Conservation (phyloP, 2,888 invertebrate genomes). For the Cepaea hortensis region DNA sequence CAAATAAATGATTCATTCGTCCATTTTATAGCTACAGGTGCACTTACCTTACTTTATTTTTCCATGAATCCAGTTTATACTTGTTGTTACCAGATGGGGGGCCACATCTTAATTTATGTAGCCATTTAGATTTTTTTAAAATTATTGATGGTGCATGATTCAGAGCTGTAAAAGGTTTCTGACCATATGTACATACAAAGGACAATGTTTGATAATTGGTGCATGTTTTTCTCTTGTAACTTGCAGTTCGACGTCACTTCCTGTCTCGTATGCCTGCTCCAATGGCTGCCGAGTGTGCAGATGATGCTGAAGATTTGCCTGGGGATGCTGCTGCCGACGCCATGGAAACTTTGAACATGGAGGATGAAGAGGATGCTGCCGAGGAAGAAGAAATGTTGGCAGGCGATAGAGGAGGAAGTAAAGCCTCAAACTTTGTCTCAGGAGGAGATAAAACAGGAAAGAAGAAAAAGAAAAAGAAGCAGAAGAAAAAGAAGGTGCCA, state of each 20-base stretch:
- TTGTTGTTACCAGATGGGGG: too few species aligned
- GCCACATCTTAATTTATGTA: too few species aligned
- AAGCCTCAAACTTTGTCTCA: conserved; percentile 44
- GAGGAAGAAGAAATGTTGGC: conserved; percentile 41
- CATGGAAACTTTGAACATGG: conserved; percentile 53
- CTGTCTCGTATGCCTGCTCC: conserved; percentile 54
- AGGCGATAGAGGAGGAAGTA: conserved; percentile 29
- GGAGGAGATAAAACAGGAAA: background rate
- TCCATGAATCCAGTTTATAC: too few species aligned
- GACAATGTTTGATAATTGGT: too few species aligned
- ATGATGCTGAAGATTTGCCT: conserved; percentile 52
- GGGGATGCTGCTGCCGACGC: conserved; percentile 46
- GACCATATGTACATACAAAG: too few species aligned
- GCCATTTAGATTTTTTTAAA: too few species aligned
- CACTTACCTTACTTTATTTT: too few species aligned
- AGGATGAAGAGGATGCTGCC: conserved; percentile 54
- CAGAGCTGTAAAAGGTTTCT: too few species aligned
- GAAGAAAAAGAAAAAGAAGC: conserved; percentile 48
- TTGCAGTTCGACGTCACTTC: conserved; percentile 60
- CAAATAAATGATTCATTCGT: too few species aligned
- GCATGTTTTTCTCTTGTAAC: too few species aligned
- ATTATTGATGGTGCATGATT: too few species aligned
- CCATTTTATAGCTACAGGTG: too few species aligned
- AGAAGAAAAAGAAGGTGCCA: conserved; percentile 45
- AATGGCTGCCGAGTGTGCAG: conserved; percentile 56